Percentiles rank a stretch among this genome's conserved stretches.
Evolutionary conservation across 2,113 vertebrate species (phyloP).

Genomic region (Melanostigma gelatinosum): DNA sequence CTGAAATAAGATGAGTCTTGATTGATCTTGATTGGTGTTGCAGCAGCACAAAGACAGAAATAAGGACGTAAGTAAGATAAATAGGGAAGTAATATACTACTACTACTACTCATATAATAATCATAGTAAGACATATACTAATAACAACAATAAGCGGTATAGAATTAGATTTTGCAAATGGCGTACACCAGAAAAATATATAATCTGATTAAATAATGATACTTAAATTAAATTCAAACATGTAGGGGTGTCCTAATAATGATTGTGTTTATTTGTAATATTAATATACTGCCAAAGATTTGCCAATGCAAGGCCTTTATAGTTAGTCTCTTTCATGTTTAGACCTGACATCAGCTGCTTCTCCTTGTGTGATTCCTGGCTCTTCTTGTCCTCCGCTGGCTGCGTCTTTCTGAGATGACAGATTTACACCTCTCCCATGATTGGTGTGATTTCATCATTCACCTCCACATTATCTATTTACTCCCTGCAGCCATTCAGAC

Average conservation of each 20-base stretch:
- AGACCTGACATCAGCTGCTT: not conserved
- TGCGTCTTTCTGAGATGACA: not conserved
- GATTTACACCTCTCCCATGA: too few relatives aligned
- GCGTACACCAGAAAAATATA: not conserved
- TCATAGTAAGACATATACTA: not conserved
- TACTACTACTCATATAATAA: not conserved
- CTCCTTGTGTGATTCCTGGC: not conserved
- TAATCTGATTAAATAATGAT: not conserved
- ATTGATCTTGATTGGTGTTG: not conserved
- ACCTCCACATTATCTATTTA: not conserved
- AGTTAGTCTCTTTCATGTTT: not conserved
- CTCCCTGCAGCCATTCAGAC: conserved; percentile 1
- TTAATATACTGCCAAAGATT: not conserved
- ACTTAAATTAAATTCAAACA: not conserved
- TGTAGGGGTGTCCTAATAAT: not conserved
- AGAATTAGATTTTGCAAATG: not conserved
- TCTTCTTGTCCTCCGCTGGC: not conserved
- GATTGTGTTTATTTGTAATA: not conserved
- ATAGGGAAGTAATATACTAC: not conserved
- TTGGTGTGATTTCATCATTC: not conserved
- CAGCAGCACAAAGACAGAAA: not conserved
- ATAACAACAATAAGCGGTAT: not conserved
- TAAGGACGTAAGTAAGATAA: too few relatives aligned
- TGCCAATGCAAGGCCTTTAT: not conserved
- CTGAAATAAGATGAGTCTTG: not conserved